Percentiles rank a stretch among this genome's conserved stretches.
Evolutionary conservation across 2,888 invertebrate genomes (phyloP).

Genomic region (Orchestes rusci): DNA sequence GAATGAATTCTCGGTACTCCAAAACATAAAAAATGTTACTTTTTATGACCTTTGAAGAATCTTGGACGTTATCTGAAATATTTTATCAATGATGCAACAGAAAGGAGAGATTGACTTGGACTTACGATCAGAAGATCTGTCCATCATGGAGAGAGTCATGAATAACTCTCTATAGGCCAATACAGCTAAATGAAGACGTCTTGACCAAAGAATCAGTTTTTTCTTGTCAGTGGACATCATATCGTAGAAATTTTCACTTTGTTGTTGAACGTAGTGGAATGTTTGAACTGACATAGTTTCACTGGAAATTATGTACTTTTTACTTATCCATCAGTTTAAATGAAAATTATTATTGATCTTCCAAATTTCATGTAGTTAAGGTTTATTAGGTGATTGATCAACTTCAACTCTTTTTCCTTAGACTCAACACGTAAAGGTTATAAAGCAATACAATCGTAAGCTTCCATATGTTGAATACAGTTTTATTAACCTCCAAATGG

Average conservation of each 20-base stretch:
- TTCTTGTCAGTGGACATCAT: constrained; percentile 83
- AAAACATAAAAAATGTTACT: constrained; percentile 88
- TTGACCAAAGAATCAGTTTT: constrained; percentile 78
- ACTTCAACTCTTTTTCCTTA: too few species aligned
- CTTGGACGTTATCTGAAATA: constrained; percentile 52
- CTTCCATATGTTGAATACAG: too few species aligned
- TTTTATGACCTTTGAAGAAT: constrained; percentile 79
- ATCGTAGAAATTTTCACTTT: constrained; percentile 79
- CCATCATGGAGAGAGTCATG: constrained; percentile 75
- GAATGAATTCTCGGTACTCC: constrained; percentile 87
- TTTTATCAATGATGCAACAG: too few species aligned
- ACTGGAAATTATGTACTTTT: constrained; percentile 48
- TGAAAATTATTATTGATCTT: too few species aligned
- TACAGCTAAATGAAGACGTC: constrained; percentile 77
- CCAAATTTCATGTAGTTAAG: too few species aligned
- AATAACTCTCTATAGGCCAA: constrained; percentile 77
- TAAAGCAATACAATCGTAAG: too few species aligned
- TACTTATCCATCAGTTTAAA: too few species aligned
- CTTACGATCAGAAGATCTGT: constrained; percentile 57
- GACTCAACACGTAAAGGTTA: too few species aligned
- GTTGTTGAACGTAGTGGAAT: constrained; percentile 92
- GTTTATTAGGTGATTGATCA: too few species aligned
- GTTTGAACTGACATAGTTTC: constrained; percentile 88
- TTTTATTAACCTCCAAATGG: too few species aligned
- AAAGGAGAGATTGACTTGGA: background rate